phyloP scores from a whole-genome alignment of 2,797 vertebrate species.

The Muscicapa comitata region DNA sequence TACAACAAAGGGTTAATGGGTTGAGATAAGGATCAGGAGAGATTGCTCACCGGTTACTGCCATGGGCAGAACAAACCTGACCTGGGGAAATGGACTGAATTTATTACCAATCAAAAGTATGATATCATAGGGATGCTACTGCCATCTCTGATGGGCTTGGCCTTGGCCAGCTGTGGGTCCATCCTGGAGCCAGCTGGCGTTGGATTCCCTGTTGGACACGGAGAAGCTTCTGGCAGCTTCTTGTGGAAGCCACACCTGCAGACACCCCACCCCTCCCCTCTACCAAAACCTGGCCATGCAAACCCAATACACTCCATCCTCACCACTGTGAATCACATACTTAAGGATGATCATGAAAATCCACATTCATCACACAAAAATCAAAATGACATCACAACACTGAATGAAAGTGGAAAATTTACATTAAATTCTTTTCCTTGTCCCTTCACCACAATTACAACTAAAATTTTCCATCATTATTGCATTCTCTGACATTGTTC shows the following conservation, averaged over 20 bases:
- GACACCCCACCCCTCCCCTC: too few species aligned
- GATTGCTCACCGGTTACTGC: neutral
- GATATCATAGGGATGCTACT: neutral
- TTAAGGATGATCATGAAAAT: too few species aligned
- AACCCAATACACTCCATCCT: too few species aligned
- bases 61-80: neutral
- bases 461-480: neutral
- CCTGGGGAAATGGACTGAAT: neutral
- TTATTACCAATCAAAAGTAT: neutral
- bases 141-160: neutral
- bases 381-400: neutral
- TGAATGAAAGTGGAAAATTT: neutral
- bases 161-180: neutral
- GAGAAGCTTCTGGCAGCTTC: too few species aligned
- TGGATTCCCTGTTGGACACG: neutral
- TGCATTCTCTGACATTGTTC: neutral
- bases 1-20: neutral
- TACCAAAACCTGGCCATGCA: too few species aligned
- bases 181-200: neutral
- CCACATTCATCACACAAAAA: neutral
- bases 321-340: too few species aligned
- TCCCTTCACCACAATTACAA: neutral
- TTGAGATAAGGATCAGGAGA: neutral
- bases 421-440: neutral
- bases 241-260: too few species aligned